Percentiles rank a stretch among this genome's conserved stretches.
Evolutionary conservation across 1,140 invertebrate species (phyloP).

Genomic region (Venturia canescens): DNA sequence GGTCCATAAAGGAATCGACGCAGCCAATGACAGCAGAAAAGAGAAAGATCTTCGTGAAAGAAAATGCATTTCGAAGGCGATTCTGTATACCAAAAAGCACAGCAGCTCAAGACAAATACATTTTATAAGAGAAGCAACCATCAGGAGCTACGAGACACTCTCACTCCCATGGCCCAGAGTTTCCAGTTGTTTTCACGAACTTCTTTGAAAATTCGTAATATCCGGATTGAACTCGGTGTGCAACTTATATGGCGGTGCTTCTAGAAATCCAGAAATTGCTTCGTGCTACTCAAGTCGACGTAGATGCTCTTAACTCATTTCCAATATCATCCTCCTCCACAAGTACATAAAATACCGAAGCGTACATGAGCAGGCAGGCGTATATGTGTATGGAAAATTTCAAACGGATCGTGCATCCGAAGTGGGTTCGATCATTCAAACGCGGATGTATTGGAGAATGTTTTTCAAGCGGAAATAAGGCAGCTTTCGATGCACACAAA

Average conservation of each 20-base stretch:
- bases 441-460: neutral
- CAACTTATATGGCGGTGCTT: neutral
- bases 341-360: too few species aligned
- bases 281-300: neutral
- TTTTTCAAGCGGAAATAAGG: slow-evolving; percentile 14
- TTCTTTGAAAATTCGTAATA: too few species aligned
- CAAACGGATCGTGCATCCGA: slow-evolving; percentile 8
- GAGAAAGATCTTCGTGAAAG: neutral
- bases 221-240: too few species aligned
- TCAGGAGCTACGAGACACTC: too few species aligned
- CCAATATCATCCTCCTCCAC: too few species aligned
- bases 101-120: too few species aligned
- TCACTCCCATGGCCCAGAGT: too few species aligned
- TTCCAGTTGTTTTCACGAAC: too few species aligned
- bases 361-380: neutral
- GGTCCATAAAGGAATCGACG: neutral
- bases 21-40: neutral
- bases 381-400: neutral
- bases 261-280: neutral
- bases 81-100: too few species aligned
- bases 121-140: too few species aligned
- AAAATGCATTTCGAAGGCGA: neutral
- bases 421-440: slow-evolving; percentile 1
- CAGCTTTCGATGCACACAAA: neutral
- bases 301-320: neutral